Conservation (phyloP, 2,797 vertebrate genomes). For the Lepus oiostolus region DNA sequence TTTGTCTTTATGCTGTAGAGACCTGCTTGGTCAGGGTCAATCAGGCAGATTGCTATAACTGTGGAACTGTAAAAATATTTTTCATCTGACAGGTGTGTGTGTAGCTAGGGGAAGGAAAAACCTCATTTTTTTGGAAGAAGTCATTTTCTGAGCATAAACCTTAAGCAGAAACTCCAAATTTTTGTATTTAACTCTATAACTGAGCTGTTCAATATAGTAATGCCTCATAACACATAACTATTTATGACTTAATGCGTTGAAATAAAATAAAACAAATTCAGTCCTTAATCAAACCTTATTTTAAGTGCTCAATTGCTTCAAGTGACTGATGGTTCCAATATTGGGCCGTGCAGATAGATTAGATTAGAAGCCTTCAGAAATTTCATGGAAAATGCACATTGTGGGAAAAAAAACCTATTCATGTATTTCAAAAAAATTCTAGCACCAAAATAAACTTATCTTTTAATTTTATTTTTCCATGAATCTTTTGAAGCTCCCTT, state of each 20-base stretch:
- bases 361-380: background rate
- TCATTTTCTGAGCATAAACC: conserved; percentile 19
- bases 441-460: too few species aligned
- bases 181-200: conserved; percentile 5
- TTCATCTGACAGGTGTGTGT: background rate
- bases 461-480: too few species aligned
- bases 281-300: background rate
- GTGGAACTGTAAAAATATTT: background rate
- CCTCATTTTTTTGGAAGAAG: background rate
- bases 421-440: too few species aligned
- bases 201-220: background rate
- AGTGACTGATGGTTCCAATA: background rate
- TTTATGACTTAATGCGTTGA: background rate
- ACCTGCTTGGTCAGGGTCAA: background rate
- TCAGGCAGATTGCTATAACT: background rate
- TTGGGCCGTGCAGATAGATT: background rate
- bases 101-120: background rate
- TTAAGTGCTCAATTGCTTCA: background rate
- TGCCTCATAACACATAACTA: background rate
- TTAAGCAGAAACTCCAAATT: conserved; percentile 40
- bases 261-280: background rate
- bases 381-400: too few species aligned
- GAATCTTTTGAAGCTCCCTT: too few species aligned
- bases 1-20: background rate
- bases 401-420: too few species aligned